Evolutionary conservation across 2,888 invertebrate species (phyloP).

Genomic region (Ochlodes sylvanus): DNA sequence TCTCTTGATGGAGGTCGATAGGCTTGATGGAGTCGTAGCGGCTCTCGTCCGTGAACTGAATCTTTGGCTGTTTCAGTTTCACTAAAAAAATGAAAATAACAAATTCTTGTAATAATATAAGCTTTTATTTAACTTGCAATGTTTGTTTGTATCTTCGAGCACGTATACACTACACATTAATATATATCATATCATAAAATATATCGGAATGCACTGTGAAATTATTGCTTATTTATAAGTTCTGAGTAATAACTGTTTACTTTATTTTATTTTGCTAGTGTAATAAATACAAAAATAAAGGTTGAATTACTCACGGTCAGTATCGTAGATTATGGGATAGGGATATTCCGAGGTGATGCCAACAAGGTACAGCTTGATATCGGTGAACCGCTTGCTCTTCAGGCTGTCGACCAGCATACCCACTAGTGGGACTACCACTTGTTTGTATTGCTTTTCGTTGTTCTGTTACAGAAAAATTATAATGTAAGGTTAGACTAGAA

Average conservation of each 20-base stretch:
- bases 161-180: too few relatives aligned
- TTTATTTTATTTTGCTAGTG: too few relatives aligned
- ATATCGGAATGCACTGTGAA: too few relatives aligned
- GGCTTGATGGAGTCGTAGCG: slow-evolving; percentile 55
- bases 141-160: too few relatives aligned
- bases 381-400: slow-evolving; percentile 79
- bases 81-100: slow-evolving; percentile 57
- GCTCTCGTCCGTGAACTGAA: slow-evolving; percentile 64
- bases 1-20: slow-evolving; percentile 54
- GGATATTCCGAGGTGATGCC: slow-evolving; percentile 85
- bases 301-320: slow-evolving; percentile 65
- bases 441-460: slow-evolving; percentile 87
- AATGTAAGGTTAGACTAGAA: not conserved
- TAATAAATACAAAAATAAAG: too few relatives aligned
- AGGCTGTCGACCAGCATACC: slow-evolving; percentile 85
- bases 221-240: too few relatives aligned
- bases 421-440: slow-evolving; percentile 86
- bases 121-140: too few relatives aligned
- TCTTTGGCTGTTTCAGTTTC: slow-evolving; percentile 74
- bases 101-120: too few relatives aligned
- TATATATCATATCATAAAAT: too few relatives aligned
- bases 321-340: slow-evolving; percentile 74
- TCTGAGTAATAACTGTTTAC: too few relatives aligned
- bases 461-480: slow-evolving; percentile 56
- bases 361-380: slow-evolving; percentile 77